Percentiles rank a stretch among this genome's conserved stretches.
Evolutionary conservation across 2,888 invertebrate genomes (phyloP).

Genomic region (Pseudanteris insignis): DNA sequence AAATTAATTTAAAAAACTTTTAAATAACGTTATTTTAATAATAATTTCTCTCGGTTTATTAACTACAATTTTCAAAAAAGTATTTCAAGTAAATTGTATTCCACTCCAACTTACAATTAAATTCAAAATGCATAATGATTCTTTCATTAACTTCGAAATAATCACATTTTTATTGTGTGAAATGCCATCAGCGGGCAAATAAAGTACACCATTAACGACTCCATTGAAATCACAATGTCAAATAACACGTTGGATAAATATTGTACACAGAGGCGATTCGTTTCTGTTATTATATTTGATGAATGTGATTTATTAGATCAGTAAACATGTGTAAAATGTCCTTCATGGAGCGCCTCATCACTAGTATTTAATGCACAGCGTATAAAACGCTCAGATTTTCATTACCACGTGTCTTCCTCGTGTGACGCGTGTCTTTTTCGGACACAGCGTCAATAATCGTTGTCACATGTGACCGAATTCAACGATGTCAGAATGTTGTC

Average conservation of each 20-base stretch:
- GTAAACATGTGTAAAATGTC: conserved; percentile 20
- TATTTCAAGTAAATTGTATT: too few species aligned
- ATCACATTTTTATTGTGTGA: too few species aligned
- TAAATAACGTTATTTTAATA: too few species aligned
- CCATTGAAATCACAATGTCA: background rate
- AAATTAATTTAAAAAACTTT: too few species aligned
- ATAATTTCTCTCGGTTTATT: too few species aligned
- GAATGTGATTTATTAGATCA: conserved; percentile 12
- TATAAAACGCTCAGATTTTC: conserved; percentile 3
- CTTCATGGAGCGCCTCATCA: conserved; percentile 1
- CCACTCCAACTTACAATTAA: too few species aligned
- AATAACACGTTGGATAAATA: conserved; percentile 1
- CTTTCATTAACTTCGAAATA: too few species aligned
- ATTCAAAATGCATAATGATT: too few species aligned
- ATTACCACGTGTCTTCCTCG: conserved; percentile 18
- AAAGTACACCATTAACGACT: conserved; percentile 5
- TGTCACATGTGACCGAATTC: conserved; percentile 5
- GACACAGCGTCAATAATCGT: background rate
- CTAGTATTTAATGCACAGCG: too few species aligned
- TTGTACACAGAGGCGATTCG: conserved; percentile 14
- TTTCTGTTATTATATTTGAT: conserved; percentile 13
- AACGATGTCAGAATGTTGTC: conserved; percentile 8
- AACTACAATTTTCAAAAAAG: too few species aligned
- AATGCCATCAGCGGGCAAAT: too few species aligned
- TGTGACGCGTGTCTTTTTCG: conserved; percentile 21